phyloP scores from a whole-genome alignment of 2,888 invertebrate genomes.

The Ormyrus rosae region DNA sequence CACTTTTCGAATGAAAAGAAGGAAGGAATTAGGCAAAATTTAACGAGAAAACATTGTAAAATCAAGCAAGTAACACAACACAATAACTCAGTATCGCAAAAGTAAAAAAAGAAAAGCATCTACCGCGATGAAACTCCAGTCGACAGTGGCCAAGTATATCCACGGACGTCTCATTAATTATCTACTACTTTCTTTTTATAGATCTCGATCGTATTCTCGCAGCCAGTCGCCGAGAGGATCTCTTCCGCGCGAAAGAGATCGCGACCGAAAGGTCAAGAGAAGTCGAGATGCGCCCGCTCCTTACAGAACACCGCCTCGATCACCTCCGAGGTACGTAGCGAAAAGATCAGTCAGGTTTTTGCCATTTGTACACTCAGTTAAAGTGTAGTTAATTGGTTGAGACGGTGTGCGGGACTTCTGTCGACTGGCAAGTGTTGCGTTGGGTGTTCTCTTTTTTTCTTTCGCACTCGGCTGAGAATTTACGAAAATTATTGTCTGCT shows the following conservation, averaged over 20 bases:
- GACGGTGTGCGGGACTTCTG: not conserved
- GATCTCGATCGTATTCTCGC: conserved; percentile 82
- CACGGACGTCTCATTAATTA: not conserved
- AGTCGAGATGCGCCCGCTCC: conserved; percentile 66
- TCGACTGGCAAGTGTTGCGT: not conserved
- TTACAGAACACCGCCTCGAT: conserved; percentile 72
- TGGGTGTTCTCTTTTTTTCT: not conserved
- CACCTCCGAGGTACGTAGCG: conserved; percentile 70
- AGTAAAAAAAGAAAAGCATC: too few relatives aligned
- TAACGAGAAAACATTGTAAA: too few relatives aligned
- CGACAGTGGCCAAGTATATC: too few relatives aligned
- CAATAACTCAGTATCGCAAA: too few relatives aligned
- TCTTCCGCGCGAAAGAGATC: conserved; percentile 75
- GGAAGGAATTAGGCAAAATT: too few relatives aligned
- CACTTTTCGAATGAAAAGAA: too few relatives aligned
- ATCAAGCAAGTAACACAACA: too few relatives aligned
- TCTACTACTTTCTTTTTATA: conserved; percentile 64
- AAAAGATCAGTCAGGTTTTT: not conserved
- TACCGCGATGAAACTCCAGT: not conserved
- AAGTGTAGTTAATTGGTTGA: too few relatives aligned
- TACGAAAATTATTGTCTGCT: not conserved
- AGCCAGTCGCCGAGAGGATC: conserved; percentile 78
- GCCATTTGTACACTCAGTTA: not conserved
- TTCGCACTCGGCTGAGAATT: not conserved
- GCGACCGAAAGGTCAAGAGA: conserved; percentile 65